Evolutionary conservation across 1,140 invertebrate genomes (phyloP), one percentile per base, ranked within the genome.

Genomic region (Grapholita molesta): DNA sequence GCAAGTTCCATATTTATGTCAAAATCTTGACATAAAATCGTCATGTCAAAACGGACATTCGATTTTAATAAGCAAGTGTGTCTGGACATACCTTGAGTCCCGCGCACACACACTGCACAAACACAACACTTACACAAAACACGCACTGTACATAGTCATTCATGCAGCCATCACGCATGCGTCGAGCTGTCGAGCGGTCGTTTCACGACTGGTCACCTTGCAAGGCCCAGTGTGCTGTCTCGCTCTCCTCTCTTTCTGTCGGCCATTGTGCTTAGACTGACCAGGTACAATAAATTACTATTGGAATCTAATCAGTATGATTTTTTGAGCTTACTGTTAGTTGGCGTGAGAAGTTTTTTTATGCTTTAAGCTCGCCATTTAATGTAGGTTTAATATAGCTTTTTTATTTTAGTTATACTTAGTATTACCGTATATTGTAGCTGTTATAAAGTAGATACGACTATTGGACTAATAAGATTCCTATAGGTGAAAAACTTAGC

Each of bases 271-370:
- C 88, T 73, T n/a, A 64, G 82, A 86, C 78, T 80, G 78, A 79
- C 78, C 69, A 66, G 67, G 74, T 73, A 89, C 88, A 89, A 89
- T 90, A 90, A 90, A 89, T 89, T 86, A 89, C 85, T 88, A 88
- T 90, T 84, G 84, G 83, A 89, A 89, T 90, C 88, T 90, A 89
- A 90, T 90, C 88, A 88, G 80, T 89, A 83, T 87, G 84, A 83
- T 87, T 89, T 88, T 90, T 85, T 80, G 15, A 15, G 24, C 11
- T 66, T 66, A 61, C 55, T 25, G 55, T 57, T 1, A 9, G 38
- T 48, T 21, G n/a, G 42, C 42, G 42, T 48, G 42, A 48, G 42
- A 48, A 48, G 42, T 8, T 48, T 48, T 48, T n/a, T 48, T 15
- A 38, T 38, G 15, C n/a, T 5, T 38, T 6, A n/a, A n/a, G 33